Percentiles rank a stretch among this genome's conserved stretches.
Conservation (phyloP, 30 jellyfish, hydroid and myxozoan species). For the Hydractinia symbiolongicarpus region DNA sequence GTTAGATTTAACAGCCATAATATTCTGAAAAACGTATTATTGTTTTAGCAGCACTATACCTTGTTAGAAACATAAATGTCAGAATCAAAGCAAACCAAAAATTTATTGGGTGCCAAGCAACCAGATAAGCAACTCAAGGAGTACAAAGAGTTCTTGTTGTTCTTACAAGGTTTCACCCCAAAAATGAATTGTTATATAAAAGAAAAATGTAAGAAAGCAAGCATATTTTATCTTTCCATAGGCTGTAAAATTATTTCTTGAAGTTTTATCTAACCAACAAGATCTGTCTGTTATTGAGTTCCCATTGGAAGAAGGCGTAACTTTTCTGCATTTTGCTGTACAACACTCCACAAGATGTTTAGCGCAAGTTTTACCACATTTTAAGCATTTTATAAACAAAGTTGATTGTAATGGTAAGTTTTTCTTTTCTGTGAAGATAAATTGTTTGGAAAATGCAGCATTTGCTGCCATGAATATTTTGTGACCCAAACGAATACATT, state of each 20-base stretch:
- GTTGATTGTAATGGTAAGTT: conserved; percentile 61
- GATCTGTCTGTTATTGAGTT: conserved; percentile 28
- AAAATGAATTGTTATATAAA: not conserved
- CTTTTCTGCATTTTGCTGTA: conserved; percentile 61
- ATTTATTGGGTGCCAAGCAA: no score
- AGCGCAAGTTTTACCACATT: conserved; percentile 26
- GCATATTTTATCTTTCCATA: not conserved
- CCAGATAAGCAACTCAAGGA: no score
- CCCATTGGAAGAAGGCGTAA: conserved; percentile 50
- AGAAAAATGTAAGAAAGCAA: not conserved
- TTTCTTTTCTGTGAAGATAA: not conserved
- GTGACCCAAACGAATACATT: not conserved
- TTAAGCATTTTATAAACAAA: conserved; percentile 26
- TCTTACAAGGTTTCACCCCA: no score
- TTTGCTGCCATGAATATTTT: no score
- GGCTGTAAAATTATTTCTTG: conserved; percentile 18
- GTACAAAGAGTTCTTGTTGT: no score
- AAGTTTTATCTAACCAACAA: not conserved
- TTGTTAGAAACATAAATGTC: not conserved
- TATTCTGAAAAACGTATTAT: not conserved
- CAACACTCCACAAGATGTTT: conserved; percentile 41
- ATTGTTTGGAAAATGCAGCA: no score
- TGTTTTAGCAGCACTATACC: not conserved
- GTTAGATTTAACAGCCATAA: not conserved
- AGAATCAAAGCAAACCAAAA: no score